Base-by-base conservation (phyloP, 2,888 invertebrate genomes). In the Gastracanthus pulcherrimus region DNA sequence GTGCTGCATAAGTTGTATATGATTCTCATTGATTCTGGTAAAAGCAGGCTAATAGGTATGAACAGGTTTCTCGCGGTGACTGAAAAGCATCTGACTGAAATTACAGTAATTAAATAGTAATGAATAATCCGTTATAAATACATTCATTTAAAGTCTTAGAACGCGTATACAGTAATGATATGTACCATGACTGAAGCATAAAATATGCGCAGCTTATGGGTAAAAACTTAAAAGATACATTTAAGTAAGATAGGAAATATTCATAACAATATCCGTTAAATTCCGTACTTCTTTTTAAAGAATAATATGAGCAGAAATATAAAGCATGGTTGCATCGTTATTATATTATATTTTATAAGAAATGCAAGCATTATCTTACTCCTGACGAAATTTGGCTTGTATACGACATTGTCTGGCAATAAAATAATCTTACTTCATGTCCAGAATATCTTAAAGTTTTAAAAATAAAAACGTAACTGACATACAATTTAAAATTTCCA, bases 101-200 rank as follows among this genome's bases (percentile, higher is more conserved):
- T 38, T 58, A 71, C n/a, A 34, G 64, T 64, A 64, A 64, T 75
- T 45, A 60, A 16, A 41, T n/a, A 31, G 58, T 69, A 76, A 67
- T 64, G 45, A 76, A 41, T 41, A 71, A 38, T 38, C 41, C 38
- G 38, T 71, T 58, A 29, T 58, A n/a, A 36, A 71, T 71, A 6
- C 71, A 58, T 58, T 71, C 36, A 71, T 34, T 58, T 71, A 16
- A 58, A 71, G 23, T 29, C 71, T 58, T 23, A 29, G n/a, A 48
- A 48, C n/a, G 34, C 11, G 36, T 19, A n/a, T n/a, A 38, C n/a
- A 19, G 9, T 64, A 36, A 36, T 36, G 38, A 13, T 7, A 31
- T 19, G 7, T 7, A 23, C 19, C n/a, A 5, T 31, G 48, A 69
- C 9, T 69, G 31, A 69, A 69, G 31, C n/a, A 29, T n/a, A 69